phyloP scores from a whole-genome alignment of 2,113 vertebrate species.

The Paedocypris sp. region DNA sequence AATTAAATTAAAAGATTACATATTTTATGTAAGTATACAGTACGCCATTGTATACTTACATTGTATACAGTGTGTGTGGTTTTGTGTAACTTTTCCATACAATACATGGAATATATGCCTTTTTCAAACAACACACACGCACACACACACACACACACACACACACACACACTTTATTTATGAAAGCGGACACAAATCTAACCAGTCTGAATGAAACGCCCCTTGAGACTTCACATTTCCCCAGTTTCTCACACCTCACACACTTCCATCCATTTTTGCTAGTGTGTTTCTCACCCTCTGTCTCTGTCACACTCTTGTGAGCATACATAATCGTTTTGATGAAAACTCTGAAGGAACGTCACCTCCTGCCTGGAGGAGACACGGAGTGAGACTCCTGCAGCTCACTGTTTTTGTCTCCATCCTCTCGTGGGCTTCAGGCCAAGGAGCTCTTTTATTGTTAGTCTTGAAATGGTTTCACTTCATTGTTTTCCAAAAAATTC shows the following conservation, averaged over 20 bases:
- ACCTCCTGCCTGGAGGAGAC: slow-evolving; percentile 22
- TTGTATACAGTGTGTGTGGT: no score
- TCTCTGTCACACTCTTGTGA: not conserved
- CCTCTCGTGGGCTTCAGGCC: slow-evolving; percentile 12
- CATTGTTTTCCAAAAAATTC: slow-evolving; percentile 1
- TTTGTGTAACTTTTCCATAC: no score
- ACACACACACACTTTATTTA: no score
- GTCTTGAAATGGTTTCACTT: slow-evolving; percentile 20
- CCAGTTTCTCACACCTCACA: not conserved
- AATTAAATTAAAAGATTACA: no score
- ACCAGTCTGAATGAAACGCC: no score
- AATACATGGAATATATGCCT: no score
- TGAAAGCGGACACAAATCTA: no score
- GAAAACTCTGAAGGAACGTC: slow-evolving; percentile 11
- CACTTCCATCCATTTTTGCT: not conserved
- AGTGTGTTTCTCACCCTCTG: not conserved
- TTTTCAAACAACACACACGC: no score
- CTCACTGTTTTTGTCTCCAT: slow-evolving; percentile 11
- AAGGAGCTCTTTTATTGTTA: slow-evolving; percentile 19
- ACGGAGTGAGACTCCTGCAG: slow-evolving; percentile 20
- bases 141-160: no score
- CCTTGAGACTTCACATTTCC: not conserved
- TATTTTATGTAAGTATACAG: no score
- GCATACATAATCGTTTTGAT: not conserved
- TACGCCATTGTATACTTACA: no score